phyloP scores from a whole-genome alignment of 1,140 invertebrate genomes.

The Lasioglossum baleicum region DNA sequence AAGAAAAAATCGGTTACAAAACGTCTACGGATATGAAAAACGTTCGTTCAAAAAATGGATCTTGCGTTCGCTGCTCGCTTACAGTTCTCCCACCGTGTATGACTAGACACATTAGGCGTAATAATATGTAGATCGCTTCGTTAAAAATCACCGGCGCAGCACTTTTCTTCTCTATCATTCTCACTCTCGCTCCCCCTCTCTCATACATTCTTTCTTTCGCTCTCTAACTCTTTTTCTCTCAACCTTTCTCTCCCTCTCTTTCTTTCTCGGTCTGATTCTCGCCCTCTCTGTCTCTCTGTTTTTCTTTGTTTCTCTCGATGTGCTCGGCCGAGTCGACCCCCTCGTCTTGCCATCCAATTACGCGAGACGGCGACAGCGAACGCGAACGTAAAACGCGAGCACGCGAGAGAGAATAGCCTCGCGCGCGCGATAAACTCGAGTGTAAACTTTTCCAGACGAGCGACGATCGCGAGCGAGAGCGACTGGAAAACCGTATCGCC shows the following conservation, averaged over 20 bases:
- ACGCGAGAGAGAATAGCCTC: not conserved
- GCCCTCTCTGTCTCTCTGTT: not conserved
- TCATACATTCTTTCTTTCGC: not conserved
- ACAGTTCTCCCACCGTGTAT: conserved; percentile 43
- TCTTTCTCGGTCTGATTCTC: not conserved
- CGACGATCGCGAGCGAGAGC: not conserved
- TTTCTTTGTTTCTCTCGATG: not conserved
- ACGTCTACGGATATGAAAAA: conserved; percentile 62
- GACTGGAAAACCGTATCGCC: not conserved
- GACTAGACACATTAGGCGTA: conserved; percentile 65
- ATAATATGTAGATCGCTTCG: conserved; percentile 45
- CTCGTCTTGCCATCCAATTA: not conserved
- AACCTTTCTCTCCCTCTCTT: not conserved
- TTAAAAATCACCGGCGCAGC: conserved; percentile 41
- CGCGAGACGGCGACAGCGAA: not conserved
- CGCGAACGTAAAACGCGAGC: too few relatives aligned
- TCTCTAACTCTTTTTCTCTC: not conserved
- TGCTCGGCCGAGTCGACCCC: not conserved
- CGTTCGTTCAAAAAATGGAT: conserved; percentile 54
- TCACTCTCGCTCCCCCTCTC: not conserved
- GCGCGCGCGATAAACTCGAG: not conserved
- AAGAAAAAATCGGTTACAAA: conserved; percentile 57
- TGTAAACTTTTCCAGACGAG: not conserved
- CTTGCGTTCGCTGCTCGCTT: conserved; percentile 52
- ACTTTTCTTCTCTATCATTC: not conserved